phyloP scores from a whole-genome alignment of 2,113 vertebrate species.

The Blennius ocellaris region DNA sequence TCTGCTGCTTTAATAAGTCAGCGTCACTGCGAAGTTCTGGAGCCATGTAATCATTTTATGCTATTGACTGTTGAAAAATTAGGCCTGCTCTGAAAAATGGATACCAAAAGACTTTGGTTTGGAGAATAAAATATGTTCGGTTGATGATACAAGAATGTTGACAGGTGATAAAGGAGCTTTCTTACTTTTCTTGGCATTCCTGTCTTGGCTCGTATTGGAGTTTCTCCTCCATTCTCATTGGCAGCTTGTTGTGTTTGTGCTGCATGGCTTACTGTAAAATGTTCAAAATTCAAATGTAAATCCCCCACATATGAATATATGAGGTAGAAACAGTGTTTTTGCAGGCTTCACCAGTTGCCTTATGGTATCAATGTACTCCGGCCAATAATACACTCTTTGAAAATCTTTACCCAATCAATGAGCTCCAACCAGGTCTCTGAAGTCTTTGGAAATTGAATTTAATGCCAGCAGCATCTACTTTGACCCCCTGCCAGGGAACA shows the following conservation, averaged over 20 bases:
- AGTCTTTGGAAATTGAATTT: conserved; percentile 48
- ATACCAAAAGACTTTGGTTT: conserved; percentile 1
- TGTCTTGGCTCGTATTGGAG: background rate
- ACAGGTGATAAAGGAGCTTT: conserved; percentile 61
- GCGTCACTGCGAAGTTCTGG: conserved; percentile 39
- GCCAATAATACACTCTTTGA: conserved; percentile 8
- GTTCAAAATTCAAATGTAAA: conserved; percentile 31
- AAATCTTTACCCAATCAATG: conserved; percentile 28
- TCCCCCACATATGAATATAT: background rate
- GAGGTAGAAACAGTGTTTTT: background rate
- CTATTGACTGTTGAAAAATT: conserved; percentile 44
- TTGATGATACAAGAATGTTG: conserved; percentile 33
- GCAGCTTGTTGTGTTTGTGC: conserved; percentile 26
- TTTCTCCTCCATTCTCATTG: conserved; percentile 33
- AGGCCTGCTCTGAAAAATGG: conserved; percentile 27
- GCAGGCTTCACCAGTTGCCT: conserved; percentile 3
- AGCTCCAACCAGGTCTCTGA: conserved; percentile 19
- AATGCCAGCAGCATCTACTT: conserved; percentile 31
- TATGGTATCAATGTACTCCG: background rate
- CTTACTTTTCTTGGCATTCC: conserved; percentile 31
- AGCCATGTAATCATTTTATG: conserved; percentile 58
- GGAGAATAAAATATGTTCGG: too few species aligned
- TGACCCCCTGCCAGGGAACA: conserved; percentile 4
- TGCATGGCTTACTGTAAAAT: conserved; percentile 26
- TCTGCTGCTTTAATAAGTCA: conserved; percentile 58